Percentiles rank a stretch among this genome's conserved stretches.
Conservation (phyloP, 2,888 invertebrate genomes). For the Drosophila cognata region DNA sequence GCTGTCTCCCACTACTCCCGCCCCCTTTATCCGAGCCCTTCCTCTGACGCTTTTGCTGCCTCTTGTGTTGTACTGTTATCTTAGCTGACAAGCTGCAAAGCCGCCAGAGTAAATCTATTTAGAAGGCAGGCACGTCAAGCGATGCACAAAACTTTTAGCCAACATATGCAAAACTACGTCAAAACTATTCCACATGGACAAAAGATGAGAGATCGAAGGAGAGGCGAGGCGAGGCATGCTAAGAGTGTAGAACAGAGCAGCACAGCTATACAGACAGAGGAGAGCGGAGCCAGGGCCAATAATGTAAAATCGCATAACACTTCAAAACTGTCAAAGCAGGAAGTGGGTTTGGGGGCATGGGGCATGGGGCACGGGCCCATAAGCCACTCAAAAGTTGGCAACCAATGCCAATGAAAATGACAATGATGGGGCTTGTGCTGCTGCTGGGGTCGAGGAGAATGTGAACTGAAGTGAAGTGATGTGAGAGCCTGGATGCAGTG, state of each 20-base stretch:
- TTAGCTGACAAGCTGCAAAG: slow-evolving; percentile 56
- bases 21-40: background rate
- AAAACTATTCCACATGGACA: slow-evolving; percentile 60
- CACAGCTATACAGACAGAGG: slow-evolving; percentile 19
- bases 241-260: slow-evolving; percentile 25
- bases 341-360: background rate
- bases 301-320: slow-evolving; percentile 79
- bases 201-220: slow-evolving; percentile 16
- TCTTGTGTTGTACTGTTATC: slow-evolving; percentile 46
- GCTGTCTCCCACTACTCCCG: background rate
- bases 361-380: slow-evolving; percentile 19
- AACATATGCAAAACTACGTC: slow-evolving; percentile 69
- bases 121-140: slow-evolving; percentile 43
- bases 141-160: slow-evolving; percentile 52
- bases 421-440: slow-evolving; percentile 26
- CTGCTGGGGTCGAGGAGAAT: background rate
- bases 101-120: slow-evolving; percentile 51
- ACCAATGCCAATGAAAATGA: slow-evolving; percentile 48
- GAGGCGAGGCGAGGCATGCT: background rate
- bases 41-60: background rate
- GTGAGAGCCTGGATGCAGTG: slow-evolving; percentile 15
- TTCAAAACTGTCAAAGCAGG: slow-evolving; percentile 64
- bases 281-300: slow-evolving; percentile 65
- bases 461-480: slow-evolving; percentile 5
- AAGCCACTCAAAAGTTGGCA: slow-evolving; percentile 79